These are phyloP conservation scores for Leptodactylus fallax DNA, from an alignment of 2,797 vertebrate genomes.

Conservation along the genomic window DNA sequence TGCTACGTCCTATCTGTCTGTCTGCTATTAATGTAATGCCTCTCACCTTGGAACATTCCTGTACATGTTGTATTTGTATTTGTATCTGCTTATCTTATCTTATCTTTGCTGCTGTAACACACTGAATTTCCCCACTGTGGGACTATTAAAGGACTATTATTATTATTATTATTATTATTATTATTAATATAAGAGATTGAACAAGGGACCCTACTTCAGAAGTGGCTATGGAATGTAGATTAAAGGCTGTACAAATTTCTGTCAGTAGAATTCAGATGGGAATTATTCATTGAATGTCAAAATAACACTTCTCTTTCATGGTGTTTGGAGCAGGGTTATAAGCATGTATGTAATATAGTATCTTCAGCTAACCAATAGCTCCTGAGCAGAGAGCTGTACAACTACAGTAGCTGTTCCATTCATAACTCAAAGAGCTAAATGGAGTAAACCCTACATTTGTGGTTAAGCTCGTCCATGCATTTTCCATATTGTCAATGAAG, in stretches of 20 bases:
- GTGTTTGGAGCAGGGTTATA: background rate
- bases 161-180: no score
- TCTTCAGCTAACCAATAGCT: slow-evolving; percentile 8
- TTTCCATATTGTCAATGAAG: slow-evolving; percentile 2
- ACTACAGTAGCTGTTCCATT: background rate
- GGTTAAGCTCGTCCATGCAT: background rate
- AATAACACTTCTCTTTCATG: slow-evolving; percentile 32
- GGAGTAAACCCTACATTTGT: slow-evolving; percentile 2
- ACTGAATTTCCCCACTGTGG: no score
- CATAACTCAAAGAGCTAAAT: background rate
- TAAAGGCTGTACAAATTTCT: slow-evolving; percentile 16
- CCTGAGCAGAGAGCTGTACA: background rate
- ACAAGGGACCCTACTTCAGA: background rate
- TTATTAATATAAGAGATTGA: background rate
- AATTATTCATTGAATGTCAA: slow-evolving; percentile 8
- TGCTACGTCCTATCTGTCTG: no score
- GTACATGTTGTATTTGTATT: no score
- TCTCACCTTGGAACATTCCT: no score
- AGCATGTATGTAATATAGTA: background rate
- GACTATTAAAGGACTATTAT: no score
- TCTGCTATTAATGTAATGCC: no score
- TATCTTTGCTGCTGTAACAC: no score
- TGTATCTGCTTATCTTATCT: no score
- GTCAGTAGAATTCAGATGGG: background rate
- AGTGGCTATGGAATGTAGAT: background rate